Base-by-base conservation (phyloP, 2,797 vertebrate genomes). In the Helicolenus hilgendorfi region DNA sequence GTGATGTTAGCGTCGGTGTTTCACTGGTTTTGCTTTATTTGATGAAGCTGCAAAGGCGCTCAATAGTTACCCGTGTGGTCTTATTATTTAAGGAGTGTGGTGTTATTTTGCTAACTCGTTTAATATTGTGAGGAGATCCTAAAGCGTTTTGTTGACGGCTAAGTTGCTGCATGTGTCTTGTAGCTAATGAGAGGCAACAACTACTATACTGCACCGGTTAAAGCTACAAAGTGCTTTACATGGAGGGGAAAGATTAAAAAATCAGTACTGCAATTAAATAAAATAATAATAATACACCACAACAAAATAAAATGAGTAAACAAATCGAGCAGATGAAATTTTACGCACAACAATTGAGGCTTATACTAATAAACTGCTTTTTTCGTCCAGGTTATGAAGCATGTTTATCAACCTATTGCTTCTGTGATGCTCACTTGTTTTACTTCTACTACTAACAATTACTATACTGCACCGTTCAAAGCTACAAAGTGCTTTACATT, bases 21-120 rank as follows among this genome's bases (percentile, higher is more conserved):
- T 72, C 8, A 14, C 11, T 3, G 2, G 8, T 45, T 45, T 81
- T 60, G 2, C 0, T 31, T 4, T 26, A 15, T 49, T 76, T 26
- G 1, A 38, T 9, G 0, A 9, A 64, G 13, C 3, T 15, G 0
- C 15, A 11, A 1, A 15, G 1, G 1, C 33, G 1, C 5, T n/a
- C 1, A 18, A 0, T 4, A 15, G 22, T 7, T 22, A 4, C 20
- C 0, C 0, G 2, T 29, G 5, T 41, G 0, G 1, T 49, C 0
- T 26, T 10, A 36, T 5, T 65, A 7, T 73, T 85, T 13, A 1
- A 13, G 13, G 2, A n/a, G 4, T 18, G 13, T 13, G 4, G 2
- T 69, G 14, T 75, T 26, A 27, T 55, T 59, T 27, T n/a, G 27
- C 13, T 53, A 11, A 31, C 1, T 35, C 7, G 1, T 15, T 60